Evolutionary conservation across 2,113 vertebrate genomes (phyloP), one percentile per base, ranked within the genome.

Genomic region (Anarhynchus alexandrinus): DNA sequence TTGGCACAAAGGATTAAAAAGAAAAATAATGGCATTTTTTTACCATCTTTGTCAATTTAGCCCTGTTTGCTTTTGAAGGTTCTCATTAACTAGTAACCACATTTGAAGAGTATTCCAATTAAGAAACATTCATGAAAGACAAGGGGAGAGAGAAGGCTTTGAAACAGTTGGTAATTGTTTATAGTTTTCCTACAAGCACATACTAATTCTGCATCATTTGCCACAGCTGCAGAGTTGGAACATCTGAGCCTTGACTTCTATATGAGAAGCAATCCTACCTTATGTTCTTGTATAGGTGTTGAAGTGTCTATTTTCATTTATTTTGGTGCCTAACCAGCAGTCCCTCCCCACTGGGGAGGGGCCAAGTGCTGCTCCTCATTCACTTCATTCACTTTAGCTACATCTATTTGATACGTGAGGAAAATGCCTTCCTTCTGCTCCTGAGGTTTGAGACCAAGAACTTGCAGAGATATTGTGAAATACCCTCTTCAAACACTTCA

Each of bases 91-190:
- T 77, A 61, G 36, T 34, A 91, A 76, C 85, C 86, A 88, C 82
- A 86, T 84, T 86, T 74, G 61, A 92, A 71, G 80, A 69, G 30
- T 22, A 49, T 42, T 45, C 40, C 88, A 90, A 96, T 94, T 95
- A 90, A 66, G 66, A 66, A 55, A 45, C 55, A 32, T 82, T 86
- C n/a, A 71, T 74, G 80, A 74, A 96, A 86, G 19, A 83, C 40
- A 76, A 87, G 25, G 27, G n/a, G 45, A 84, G 59, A 86, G 40
- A 77, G 43, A 81, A 74, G 42, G 27, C 32, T 89, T 84, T 95
- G 86, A 94, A 72, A 65, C 4, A 21, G 38, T 18, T 84, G 36
- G 18, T 40, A 81, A 69, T 93, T 81, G 43, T 81, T 86, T 86
- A 69, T 66, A 69, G 29, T 52, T 86, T 71, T 88, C 65, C 86